Conservation (phyloP, 2,797 vertebrate genomes). For the Phylloscopus collybita region DNA sequence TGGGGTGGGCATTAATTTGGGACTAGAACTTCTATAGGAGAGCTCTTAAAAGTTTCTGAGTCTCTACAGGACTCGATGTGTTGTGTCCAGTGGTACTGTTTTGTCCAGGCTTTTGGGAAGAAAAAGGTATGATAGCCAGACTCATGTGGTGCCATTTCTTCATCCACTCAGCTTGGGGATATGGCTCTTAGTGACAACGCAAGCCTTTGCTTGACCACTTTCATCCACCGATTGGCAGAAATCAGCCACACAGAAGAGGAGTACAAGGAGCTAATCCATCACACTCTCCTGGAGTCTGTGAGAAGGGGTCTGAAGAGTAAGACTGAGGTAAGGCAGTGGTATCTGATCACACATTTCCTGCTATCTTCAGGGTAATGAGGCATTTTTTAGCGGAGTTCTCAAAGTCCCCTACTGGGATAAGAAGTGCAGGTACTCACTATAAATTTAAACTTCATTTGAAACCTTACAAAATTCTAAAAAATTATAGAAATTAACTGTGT, state of each 20-base stretch:
- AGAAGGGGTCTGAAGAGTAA: conserved; percentile 90
- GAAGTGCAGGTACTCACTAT: not conserved
- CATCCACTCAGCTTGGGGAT: conserved; percentile 85
- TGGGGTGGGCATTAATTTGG: not conserved
- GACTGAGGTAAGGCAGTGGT: conserved; percentile 81
- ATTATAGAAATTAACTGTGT: not conserved
- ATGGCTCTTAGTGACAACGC: conserved; percentile 95
- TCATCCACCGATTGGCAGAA: conserved; percentile 83
- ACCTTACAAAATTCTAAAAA: not conserved
- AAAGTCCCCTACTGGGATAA: not conserved
- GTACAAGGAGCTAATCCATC: conserved; percentile 87
- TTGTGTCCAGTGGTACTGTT: not conserved
- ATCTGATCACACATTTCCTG: not conserved
- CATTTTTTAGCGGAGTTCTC: not conserved
- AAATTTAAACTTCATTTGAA: not conserved
- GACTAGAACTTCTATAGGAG: not conserved
- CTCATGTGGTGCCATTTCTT: not conserved
- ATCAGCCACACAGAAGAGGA: conserved; percentile 79
- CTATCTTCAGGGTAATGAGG: not conserved
- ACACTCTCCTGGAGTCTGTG: conserved; percentile 87
- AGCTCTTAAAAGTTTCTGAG: not conserved
- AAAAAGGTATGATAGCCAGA: not conserved
- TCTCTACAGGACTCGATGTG: not conserved
- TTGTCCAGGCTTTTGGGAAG: not conserved
- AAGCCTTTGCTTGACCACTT: conserved; percentile 86